Conservation (phyloP, 2,888 invertebrate species). For the Drosophila incognita region DNA sequence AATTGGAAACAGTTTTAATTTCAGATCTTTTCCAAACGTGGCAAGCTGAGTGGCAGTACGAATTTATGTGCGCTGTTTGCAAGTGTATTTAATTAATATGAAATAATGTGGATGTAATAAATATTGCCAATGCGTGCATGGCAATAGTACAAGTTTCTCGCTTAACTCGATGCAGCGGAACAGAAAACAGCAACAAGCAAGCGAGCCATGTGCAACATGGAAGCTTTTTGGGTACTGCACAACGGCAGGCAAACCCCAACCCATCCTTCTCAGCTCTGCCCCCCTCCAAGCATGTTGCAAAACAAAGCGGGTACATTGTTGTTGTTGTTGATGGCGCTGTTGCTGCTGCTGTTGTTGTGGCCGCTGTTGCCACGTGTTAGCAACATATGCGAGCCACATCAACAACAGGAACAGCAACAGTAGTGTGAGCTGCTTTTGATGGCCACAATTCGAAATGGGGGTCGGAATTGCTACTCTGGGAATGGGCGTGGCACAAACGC, state of each 20-base stretch:
- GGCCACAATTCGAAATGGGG: constrained; percentile 38
- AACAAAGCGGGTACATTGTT: constrained; percentile 37
- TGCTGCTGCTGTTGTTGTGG: constrained; percentile 29
- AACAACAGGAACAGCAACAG: constrained; percentile 39
- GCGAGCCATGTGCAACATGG: constrained; percentile 47
- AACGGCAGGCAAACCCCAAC: background rate
- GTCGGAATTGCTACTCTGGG: constrained; percentile 7
- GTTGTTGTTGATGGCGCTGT: constrained; percentile 19
- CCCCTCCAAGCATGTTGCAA: constrained; percentile 50
- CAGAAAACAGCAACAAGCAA: constrained; percentile 24
- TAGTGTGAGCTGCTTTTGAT: constrained; percentile 40
- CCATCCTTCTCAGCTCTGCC: background rate
- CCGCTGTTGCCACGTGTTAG: constrained; percentile 70
- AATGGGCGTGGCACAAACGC: constrained; percentile 29
- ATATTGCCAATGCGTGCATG: constrained; percentile 48
- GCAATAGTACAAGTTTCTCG: constrained; percentile 3
- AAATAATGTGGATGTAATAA: constrained; percentile 54
- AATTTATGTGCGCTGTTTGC: background rate
- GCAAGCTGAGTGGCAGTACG: background rate
- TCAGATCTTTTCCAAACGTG: background rate
- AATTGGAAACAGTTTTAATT: background rate
- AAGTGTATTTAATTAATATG: constrained; percentile 45
- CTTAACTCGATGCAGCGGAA: constrained; percentile 38
- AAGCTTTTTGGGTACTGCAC: constrained; percentile 35
- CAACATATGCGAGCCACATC: constrained; percentile 61